These are phyloP conservation scores for Chaenogobius annularis DNA, from an alignment of 2,113 vertebrate genomes.

Conservation along the genomic window DNA sequence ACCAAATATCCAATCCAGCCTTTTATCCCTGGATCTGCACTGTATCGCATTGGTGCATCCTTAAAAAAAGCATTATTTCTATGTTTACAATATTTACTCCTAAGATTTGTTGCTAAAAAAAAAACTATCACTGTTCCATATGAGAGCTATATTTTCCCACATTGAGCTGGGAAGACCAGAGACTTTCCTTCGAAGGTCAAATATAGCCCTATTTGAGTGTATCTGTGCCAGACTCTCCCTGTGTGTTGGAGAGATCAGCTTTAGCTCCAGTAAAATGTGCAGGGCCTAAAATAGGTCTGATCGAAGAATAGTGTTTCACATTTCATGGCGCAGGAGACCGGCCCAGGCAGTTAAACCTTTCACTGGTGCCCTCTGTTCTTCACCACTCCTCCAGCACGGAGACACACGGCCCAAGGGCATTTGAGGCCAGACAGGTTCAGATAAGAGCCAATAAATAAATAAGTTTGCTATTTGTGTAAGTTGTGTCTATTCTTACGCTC, in stretches of 20 bases:
- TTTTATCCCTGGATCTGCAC: too few species aligned
- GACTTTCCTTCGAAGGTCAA: conserved; percentile 57
- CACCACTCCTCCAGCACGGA: conserved; percentile 31
- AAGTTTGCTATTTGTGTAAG: too few species aligned
- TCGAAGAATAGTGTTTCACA: conserved; percentile 69
- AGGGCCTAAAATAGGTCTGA: conserved; percentile 70
- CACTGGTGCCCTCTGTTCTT: conserved; percentile 57
- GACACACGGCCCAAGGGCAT: conserved; percentile 48
- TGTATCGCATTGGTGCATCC: neutral
- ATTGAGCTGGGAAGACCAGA: conserved; percentile 23
- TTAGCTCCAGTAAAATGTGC: conserved; percentile 63
- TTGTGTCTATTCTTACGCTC: too few species aligned
- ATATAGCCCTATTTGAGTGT: conserved; percentile 52
- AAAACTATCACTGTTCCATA: conserved; percentile 7
- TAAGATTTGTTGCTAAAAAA: neutral
- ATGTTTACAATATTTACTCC: neutral
- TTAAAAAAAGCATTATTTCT: neutral
- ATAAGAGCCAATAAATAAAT: neutral
- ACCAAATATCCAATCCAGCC: too few species aligned
- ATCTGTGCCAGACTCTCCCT: conserved; percentile 42
- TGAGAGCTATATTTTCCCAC: neutral
- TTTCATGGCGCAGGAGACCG: conserved; percentile 69
- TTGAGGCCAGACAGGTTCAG: neutral
- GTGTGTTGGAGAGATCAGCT: conserved; percentile 62
- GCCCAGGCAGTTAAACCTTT: conserved; percentile 36